Conservation (phyloP, 1,140 invertebrate species). For the Trichoplusia ni region DNA sequence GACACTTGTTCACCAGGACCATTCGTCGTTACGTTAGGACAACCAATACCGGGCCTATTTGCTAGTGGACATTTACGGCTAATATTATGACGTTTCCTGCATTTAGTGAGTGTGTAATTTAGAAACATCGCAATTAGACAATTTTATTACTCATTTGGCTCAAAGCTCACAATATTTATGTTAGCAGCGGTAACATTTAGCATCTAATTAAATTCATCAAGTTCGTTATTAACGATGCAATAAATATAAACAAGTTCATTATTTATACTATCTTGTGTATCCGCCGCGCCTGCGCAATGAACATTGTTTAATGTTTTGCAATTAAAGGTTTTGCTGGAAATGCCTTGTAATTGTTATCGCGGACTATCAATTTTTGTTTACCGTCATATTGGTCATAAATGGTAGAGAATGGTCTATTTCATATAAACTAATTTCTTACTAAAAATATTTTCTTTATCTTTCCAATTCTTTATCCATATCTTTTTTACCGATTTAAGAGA, state of each 20-base stretch:
- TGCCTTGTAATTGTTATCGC: constrained; percentile 4
- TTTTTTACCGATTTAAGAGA: too few relatives aligned
- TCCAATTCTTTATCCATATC: too few relatives aligned
- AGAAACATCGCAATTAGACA: constrained; percentile 9
- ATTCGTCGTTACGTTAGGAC: neutral
- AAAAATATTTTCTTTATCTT: too few relatives aligned
- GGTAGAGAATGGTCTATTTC: too few relatives aligned
- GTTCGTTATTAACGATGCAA: constrained; percentile 25
- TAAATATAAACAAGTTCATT: constrained; percentile 32
- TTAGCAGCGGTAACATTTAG: constrained; percentile 23
- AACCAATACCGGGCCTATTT: neutral
- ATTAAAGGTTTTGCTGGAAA: constrained; percentile 17
- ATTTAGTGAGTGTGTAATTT: neutral
- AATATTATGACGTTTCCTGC: constrained; percentile 19
- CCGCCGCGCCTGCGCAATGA: constrained; percentile 22
- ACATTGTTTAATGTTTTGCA: constrained; percentile 23
- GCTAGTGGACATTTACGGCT: neutral
- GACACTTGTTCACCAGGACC: too few relatives aligned
- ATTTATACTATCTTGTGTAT: constrained; percentile 28
- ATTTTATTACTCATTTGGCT: constrained; percentile 32
- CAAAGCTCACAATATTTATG: constrained; percentile 19
- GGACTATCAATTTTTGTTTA: too few relatives aligned
- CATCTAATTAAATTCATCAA: constrained; percentile 35
- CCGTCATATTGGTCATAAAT: too few relatives aligned
- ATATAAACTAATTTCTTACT: too few relatives aligned